Conservation (phyloP, 2,888 invertebrate genomes). For the Chironomus riparius region DNA sequence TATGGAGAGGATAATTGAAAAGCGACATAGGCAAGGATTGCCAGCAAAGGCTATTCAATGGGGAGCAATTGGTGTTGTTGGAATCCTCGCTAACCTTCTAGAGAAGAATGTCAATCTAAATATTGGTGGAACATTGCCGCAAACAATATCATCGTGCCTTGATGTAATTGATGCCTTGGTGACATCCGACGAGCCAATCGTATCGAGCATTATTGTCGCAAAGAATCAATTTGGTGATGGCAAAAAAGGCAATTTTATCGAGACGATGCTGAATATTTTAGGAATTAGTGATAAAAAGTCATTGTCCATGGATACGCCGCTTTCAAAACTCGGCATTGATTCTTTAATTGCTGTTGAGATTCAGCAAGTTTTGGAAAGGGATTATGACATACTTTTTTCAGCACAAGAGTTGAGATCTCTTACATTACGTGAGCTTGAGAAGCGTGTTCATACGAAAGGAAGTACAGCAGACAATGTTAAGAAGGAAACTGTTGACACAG, state of each 20-base stretch:
- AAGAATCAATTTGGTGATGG: constrained; percentile 45
- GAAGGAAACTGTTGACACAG: constrained; percentile 24
- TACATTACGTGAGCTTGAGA: constrained; percentile 45
- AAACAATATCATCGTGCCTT: constrained; percentile 55
- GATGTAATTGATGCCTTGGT: constrained; percentile 50
- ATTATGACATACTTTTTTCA: constrained; percentile 71
- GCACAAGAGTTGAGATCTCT: constrained; percentile 70
- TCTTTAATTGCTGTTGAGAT: constrained; percentile 91
- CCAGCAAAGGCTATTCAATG: constrained; percentile 53
- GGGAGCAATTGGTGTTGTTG: constrained; percentile 59
- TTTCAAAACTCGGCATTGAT: constrained; percentile 85
- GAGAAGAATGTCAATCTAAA: constrained; percentile 41
- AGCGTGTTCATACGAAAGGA: background rate
- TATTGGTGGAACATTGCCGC: constrained; percentile 56
- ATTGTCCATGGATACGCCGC: constrained; percentile 52
- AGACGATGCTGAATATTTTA: constrained; percentile 6
- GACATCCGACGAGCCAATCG: constrained; percentile 45
- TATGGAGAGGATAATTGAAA: constrained; percentile 59
- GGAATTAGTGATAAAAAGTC: constrained; percentile 47
- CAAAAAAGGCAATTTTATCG: constrained; percentile 34
- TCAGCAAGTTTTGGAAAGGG: constrained; percentile 76
- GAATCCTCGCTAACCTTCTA: constrained; percentile 54
- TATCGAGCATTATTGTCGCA: constrained; percentile 56
- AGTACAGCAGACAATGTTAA: background rate
- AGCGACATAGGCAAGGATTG: constrained; percentile 42